Percentiles rank a stretch among this genome's conserved stretches.
These are phyloP conservation scores for Lophochroa leadbeateri DNA, from an alignment of 2,113 vertebrate genomes.

Conservation along the genomic window DNA sequence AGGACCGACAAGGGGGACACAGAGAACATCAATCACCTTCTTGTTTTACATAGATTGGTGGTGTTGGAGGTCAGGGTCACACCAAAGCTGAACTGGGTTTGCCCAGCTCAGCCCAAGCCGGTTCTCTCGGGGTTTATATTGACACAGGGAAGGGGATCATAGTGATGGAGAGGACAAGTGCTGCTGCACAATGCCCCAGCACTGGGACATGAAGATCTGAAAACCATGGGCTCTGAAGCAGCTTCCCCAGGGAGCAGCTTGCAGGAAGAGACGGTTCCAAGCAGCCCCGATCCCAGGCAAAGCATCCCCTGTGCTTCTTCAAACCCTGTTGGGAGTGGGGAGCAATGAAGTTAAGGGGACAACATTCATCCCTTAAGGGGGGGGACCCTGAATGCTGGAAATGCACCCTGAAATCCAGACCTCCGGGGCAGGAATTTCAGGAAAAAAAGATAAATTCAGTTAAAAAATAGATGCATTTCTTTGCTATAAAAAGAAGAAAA, in stretches of 20 bases:
- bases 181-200: not conserved
- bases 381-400: not conserved
- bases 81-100: not conserved
- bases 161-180: fast-evolving
- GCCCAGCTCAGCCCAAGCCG: not conserved
- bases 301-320: not conserved
- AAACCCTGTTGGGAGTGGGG: not conserved
- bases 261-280: not conserved
- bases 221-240: not conserved
- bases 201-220: not conserved
- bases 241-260: not conserved
- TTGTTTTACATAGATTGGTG: not conserved
- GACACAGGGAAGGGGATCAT: not conserved
- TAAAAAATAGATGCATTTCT: slow-evolving; percentile 19
- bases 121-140: not conserved
- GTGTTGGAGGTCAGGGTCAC: fast-evolving
- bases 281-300: not conserved
- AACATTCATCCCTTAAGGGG: not conserved
- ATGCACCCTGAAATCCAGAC: not conserved
- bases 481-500: not conserved
- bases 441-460: not conserved
- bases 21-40: not conserved
- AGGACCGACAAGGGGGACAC: not conserved
- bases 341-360: not conserved
- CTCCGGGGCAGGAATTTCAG: not conserved